Conservation (phyloP, 2,797 vertebrate species). For the Odontamblyopus lacepedii region DNA sequence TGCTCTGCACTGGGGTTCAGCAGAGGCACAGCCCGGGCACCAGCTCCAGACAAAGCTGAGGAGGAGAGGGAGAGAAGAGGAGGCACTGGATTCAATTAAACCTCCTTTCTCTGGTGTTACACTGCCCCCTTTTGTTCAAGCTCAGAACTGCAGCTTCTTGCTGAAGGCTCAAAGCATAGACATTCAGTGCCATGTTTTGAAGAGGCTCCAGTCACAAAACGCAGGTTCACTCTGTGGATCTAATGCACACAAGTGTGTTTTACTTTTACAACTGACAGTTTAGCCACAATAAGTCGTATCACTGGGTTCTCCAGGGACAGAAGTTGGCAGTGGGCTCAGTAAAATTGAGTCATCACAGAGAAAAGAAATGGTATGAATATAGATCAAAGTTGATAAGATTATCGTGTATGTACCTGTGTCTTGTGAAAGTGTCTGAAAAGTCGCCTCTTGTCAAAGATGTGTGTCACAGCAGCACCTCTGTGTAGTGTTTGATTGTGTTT, state of each 20-base stretch:
- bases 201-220: conserved; percentile 25
- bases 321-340: conserved; percentile 54
- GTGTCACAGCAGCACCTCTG: conserved; percentile 49
- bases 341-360: conserved; percentile 44
- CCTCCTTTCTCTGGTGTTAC: conserved; percentile 57
- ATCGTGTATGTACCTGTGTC: conserved; percentile 38
- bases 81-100: conserved; percentile 29
- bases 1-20: conserved; percentile 4
- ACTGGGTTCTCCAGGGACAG: conserved; percentile 45
- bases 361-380: conserved; percentile 38
- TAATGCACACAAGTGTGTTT: conserved; percentile 54
- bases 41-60: conserved; percentile 51
- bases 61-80: conserved; percentile 46
- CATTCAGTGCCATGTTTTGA: conserved; percentile 37
- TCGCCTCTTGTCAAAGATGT: conserved; percentile 54
- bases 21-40: conserved; percentile 36
- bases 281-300: conserved; percentile 45
- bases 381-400: conserved; percentile 57
- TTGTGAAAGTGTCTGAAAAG: conserved; percentile 60
- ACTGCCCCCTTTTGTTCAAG: conserved; percentile 70
- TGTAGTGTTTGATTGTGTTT: conserved; percentile 53
- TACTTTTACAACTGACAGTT: conserved; percentile 58
- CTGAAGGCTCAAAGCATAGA: conserved; percentile 23
- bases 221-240: conserved; percentile 33
- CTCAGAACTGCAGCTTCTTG: conserved; percentile 19